Conservation (phyloP, 2,888 invertebrate species). For the Xylota sylvarum region DNA sequence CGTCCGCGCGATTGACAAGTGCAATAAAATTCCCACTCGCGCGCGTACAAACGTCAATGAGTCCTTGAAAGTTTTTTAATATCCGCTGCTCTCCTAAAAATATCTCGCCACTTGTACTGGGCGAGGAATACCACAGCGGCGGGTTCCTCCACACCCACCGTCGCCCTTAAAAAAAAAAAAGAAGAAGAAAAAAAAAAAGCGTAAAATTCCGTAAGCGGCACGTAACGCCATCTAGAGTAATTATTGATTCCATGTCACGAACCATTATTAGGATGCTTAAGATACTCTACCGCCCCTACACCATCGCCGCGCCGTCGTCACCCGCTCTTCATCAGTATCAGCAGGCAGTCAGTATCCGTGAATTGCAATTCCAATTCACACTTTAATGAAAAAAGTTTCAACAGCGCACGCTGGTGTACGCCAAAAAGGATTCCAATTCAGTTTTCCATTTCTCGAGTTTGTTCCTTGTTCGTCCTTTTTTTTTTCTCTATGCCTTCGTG, state of each 20-base stretch:
- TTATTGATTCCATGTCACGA: slow-evolving; percentile 75
- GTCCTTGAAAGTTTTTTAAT: slow-evolving; percentile 76
- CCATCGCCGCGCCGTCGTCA: too few relatives aligned
- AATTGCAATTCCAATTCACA: slow-evolving; percentile 73
- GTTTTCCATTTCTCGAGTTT: slow-evolving; percentile 38
- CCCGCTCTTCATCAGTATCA: too few relatives aligned
- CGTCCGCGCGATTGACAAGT: slow-evolving; percentile 44
- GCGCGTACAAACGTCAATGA: slow-evolving; percentile 61
- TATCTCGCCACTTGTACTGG: slow-evolving; percentile 21
- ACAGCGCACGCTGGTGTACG: slow-evolving; percentile 38
- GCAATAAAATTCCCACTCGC: slow-evolving; percentile 64
- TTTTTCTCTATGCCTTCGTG: slow-evolving; percentile 35
- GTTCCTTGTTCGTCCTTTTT: slow-evolving; percentile 3
- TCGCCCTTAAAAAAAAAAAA: too few relatives aligned
- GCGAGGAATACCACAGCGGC: neutral
- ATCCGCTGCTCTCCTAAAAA: slow-evolving; percentile 34
- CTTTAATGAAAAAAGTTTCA: slow-evolving; percentile 76
- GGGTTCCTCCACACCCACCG: too few relatives aligned
- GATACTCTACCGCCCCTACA: slow-evolving; percentile 9
- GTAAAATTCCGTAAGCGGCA: slow-evolving; percentile 26
- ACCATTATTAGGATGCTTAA: slow-evolving; percentile 70
- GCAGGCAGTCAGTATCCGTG: slow-evolving; percentile 22
- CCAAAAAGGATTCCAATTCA: slow-evolving; percentile 48
- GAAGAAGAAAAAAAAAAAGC: neutral
- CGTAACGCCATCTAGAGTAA: slow-evolving; percentile 74